Percentiles rank a stretch among this genome's conserved stretches.
Conservation (phyloP, 2,888 invertebrate genomes). For the Oxyteleia sp. region DNA sequence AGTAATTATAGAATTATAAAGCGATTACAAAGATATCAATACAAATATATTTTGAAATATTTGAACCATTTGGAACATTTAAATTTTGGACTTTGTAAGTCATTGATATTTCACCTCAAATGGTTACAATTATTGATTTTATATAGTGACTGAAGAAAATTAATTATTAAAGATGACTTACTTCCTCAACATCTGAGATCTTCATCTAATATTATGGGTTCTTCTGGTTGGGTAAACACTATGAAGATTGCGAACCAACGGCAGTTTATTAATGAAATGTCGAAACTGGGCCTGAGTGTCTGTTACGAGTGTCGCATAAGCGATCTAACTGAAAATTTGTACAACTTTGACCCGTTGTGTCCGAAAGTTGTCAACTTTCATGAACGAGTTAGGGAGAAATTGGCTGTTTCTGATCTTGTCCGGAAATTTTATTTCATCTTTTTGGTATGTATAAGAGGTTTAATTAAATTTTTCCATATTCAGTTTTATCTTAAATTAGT, state of each 20-base stretch:
- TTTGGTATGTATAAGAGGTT: constrained; percentile 88
- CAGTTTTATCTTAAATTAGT: no score
- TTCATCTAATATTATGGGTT: constrained; percentile 89
- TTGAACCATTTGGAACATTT: no score
- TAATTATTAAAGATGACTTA: constrained; percentile 88
- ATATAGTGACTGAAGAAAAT: background rate
- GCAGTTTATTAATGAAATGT: constrained; percentile 87
- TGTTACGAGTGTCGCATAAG: constrained; percentile 84
- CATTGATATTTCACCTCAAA: no score
- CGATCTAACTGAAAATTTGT: constrained; percentile 86
- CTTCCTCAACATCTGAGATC: constrained; percentile 91
- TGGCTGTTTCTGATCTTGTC: constrained; percentile 89
- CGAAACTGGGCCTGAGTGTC: constrained; percentile 88
- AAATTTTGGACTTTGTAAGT: no score
- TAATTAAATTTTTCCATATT: no score
- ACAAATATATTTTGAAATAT: no score
- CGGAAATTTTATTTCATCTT: constrained; percentile 89
- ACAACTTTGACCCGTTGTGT: constrained; percentile 89
- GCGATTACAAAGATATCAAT: no score
- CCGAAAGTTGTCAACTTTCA: constrained; percentile 90
- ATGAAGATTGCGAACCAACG: constrained; percentile 90
- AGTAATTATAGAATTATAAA: no score
- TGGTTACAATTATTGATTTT: no score
- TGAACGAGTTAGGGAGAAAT: constrained; percentile 88
- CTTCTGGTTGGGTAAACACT: constrained; percentile 91